Percentiles rank a stretch among this genome's conserved stretches.
Evolutionary conservation across 1,140 invertebrate genomes (phyloP).

Genomic region (Pantala flavescens): DNA sequence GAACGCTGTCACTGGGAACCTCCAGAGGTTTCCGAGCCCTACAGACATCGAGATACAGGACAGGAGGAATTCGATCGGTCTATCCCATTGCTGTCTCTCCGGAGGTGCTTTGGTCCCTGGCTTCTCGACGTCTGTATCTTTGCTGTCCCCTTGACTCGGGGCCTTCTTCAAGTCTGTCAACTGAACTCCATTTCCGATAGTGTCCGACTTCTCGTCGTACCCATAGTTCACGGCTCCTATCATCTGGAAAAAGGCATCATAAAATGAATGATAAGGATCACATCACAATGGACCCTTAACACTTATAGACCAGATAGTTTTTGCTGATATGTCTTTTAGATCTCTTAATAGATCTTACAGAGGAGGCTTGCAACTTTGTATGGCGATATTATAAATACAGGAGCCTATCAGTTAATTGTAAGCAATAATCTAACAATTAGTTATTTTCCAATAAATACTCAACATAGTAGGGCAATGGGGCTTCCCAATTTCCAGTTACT

Average conservation of each 20-base stretch:
- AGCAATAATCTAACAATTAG: too few relatives aligned
- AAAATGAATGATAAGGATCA: too few relatives aligned
- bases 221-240: background rate
- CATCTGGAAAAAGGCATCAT: background rate
- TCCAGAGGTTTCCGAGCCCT: constrained; percentile 41
- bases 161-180: background rate
- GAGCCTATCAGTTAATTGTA: too few relatives aligned
- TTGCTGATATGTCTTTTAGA: too few relatives aligned
- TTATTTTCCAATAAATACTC: too few relatives aligned
- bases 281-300: too few relatives aligned
- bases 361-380: too few relatives aligned
- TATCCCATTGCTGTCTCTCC: constrained; percentile 27
- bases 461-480: too few relatives aligned
- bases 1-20: constrained; percentile 40
- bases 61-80: constrained; percentile 32
- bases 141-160: background rate
- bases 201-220: background rate
- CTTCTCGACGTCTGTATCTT: background rate
- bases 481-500: too few relatives aligned
- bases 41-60: constrained; percentile 41
- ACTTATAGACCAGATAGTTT: too few relatives aligned
- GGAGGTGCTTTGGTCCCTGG: background rate
- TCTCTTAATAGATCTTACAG: too few relatives aligned
- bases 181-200: background rate
- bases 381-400: too few relatives aligned